These are phyloP conservation scores for Calyptommatus sinebrachiatus DNA, from an alignment of 2,113 vertebrate species.

Conservation along the genomic window DNA sequence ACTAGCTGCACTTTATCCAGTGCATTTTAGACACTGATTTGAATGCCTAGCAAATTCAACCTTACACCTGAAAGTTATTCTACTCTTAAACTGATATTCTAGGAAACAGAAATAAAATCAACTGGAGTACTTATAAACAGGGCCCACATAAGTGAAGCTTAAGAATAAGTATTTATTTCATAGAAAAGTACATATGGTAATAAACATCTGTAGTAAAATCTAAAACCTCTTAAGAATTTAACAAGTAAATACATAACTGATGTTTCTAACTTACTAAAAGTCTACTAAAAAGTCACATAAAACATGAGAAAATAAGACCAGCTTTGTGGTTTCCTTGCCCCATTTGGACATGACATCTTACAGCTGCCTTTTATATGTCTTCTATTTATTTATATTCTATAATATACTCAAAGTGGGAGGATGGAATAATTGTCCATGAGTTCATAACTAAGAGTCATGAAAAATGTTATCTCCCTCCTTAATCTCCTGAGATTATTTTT, in stretches of 20 bases:
- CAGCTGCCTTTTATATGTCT: slow-evolving; percentile 20
- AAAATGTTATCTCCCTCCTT: slow-evolving; percentile 27
- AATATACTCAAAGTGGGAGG: background rate
- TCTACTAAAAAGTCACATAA: background rate
- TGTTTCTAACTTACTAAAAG: background rate
- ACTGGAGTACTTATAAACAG: background rate
- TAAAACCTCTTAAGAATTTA: background rate
- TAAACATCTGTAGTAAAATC: background rate
- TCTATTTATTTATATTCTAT: background rate
- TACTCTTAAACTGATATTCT: background rate
- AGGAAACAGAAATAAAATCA: background rate
- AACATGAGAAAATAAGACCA: background rate
- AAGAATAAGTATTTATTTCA: background rate
- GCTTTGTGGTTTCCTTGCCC: slow-evolving; percentile 20
- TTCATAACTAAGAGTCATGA: slow-evolving; percentile 26
- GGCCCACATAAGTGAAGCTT: too few species aligned
- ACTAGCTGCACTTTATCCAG: too few species aligned
- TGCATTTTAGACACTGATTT: background rate
- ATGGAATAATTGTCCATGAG: slow-evolving; percentile 26
- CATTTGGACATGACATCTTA: slow-evolving; percentile 29
- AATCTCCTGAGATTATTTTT: slow-evolving; percentile 23
- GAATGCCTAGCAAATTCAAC: background rate
- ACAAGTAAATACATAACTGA: background rate
- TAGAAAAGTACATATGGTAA: background rate
- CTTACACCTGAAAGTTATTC: background rate